Evolutionary conservation across 2,888 invertebrate species (phyloP).

Genomic region (Caenorhabditis sp.): DNA sequence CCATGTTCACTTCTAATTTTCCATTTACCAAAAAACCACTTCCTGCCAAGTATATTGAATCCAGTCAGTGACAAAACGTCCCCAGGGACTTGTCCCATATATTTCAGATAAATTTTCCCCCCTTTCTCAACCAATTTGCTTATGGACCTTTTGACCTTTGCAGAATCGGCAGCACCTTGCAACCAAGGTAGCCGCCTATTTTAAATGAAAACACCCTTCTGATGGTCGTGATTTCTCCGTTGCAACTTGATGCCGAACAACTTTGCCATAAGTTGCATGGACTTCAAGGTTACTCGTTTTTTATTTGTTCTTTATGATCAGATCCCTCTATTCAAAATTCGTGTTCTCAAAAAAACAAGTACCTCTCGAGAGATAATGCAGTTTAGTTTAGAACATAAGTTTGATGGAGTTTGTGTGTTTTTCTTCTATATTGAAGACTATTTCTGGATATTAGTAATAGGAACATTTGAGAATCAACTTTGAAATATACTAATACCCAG

Average conservation of each 20-base stretch:
- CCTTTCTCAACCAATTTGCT: conserved; percentile 18
- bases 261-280: conserved; percentile 60
- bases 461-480: too few species aligned
- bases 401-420: too few species aligned
- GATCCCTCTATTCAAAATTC: too few species aligned
- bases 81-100: conserved; percentile 1
- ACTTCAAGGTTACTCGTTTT: conserved; percentile 59
- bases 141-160: conserved; percentile 48
- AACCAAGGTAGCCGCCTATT: conserved; percentile 34
- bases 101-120: conserved; percentile 17
- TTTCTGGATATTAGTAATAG: too few species aligned
- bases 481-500: too few species aligned
- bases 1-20: conserved; percentile 34
- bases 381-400: too few species aligned
- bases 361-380: too few species aligned
- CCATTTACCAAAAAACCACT: conserved; percentile 27
- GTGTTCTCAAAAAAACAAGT: too few species aligned
- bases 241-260: conserved; percentile 65
- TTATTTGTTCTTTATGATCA: not conserved
- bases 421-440: too few species aligned
- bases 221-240: conserved; percentile 61
- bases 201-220: conserved; percentile 48
- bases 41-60: not conserved
- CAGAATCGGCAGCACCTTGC: conserved; percentile 45
- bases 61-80: not conserved